Evolutionary conservation across 2,888 invertebrate species (phyloP).

Genomic region (Willowsia nigromaculata): DNA sequence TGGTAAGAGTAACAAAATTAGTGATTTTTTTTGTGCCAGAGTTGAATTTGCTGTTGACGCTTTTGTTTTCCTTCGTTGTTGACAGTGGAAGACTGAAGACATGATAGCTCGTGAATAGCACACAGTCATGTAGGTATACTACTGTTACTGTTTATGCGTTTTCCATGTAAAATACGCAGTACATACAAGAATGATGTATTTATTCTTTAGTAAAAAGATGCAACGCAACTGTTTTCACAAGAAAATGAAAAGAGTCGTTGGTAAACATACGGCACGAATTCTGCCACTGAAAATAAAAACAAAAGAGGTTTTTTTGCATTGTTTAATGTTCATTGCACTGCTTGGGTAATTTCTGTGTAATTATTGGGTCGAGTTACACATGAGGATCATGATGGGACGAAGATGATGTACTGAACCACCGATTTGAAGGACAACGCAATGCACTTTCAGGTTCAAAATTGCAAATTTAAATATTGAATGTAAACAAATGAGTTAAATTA

Average conservation of each 20-base stretch:
- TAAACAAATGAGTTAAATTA: too few species aligned
- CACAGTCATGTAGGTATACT: not conserved
- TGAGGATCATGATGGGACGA: not conserved
- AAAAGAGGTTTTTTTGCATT: not conserved
- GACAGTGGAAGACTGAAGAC: constrained; percentile 19
- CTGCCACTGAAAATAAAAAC: constrained; percentile 14
- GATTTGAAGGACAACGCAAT: not conserved
- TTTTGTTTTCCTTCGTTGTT: constrained; percentile 47
- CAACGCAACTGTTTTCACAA: constrained; percentile 20
- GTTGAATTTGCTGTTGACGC: constrained; percentile 18
- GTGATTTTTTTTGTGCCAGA: constrained; percentile 2
- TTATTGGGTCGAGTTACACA: constrained; percentile 25
- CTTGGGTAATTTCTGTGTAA: constrained; percentile 49
- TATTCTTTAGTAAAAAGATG: not conserved
- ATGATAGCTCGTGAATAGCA: constrained; percentile 23
- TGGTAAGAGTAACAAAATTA: constrained; percentile 14
- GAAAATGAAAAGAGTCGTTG: constrained; percentile 8
- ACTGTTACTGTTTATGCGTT: not conserved
- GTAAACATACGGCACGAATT: constrained; percentile 31
- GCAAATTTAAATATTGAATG: not conserved
- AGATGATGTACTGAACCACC: not conserved
- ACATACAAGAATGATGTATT: not conserved
- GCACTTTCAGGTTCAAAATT: not conserved
- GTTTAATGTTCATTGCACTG: constrained; percentile 18
- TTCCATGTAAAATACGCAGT: not conserved